These are phyloP conservation scores for Choristoneura fumiferana DNA, from an alignment of 1,140 invertebrate species.

Conservation along the genomic window DNA sequence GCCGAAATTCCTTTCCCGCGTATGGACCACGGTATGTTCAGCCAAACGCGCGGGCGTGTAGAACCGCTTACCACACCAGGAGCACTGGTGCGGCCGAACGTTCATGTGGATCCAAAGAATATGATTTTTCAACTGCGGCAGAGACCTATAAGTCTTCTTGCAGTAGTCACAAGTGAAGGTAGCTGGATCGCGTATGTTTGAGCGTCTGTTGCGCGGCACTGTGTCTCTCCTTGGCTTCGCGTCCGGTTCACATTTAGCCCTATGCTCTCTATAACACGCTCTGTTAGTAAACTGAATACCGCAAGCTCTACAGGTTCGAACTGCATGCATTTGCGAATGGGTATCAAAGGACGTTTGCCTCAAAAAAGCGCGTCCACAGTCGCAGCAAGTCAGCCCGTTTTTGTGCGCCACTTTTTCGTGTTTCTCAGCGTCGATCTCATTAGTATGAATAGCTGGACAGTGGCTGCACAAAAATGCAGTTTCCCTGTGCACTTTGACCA, in stretches of 20 bases:
- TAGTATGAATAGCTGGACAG: conserved; percentile 49
- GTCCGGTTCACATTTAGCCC: conserved; percentile 57
- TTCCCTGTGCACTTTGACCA: conserved; percentile 42
- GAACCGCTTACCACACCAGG: conserved; percentile 72
- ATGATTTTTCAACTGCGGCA: conserved; percentile 69
- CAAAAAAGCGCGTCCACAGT: conserved; percentile 58
- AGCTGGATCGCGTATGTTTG: conserved; percentile 61
- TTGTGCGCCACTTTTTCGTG: conserved; percentile 50
- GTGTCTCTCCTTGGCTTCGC: conserved; percentile 48
- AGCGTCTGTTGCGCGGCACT: conserved; percentile 45
- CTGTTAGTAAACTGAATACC: conserved; percentile 58
- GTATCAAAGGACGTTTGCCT: conserved; percentile 50
- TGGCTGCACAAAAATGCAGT: conserved; percentile 40
- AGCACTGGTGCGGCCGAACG: conserved; percentile 67
- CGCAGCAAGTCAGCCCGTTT: conserved; percentile 43
- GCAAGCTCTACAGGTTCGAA: conserved; percentile 57
- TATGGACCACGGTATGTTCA: conserved; percentile 72
- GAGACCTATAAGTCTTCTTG: conserved; percentile 57
- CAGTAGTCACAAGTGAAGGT: conserved; percentile 70
- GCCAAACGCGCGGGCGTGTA: conserved; percentile 67
- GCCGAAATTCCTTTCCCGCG: conserved; percentile 65
- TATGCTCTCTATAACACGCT: conserved; percentile 56
- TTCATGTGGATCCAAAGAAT: conserved; percentile 77
- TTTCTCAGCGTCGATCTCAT: conserved; percentile 34
- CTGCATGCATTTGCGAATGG: conserved; percentile 63